Evolutionary conservation across 2,888 invertebrate genomes (phyloP), one percentile per base, ranked within the genome.

Genomic region (Hipparchia semele): DNA sequence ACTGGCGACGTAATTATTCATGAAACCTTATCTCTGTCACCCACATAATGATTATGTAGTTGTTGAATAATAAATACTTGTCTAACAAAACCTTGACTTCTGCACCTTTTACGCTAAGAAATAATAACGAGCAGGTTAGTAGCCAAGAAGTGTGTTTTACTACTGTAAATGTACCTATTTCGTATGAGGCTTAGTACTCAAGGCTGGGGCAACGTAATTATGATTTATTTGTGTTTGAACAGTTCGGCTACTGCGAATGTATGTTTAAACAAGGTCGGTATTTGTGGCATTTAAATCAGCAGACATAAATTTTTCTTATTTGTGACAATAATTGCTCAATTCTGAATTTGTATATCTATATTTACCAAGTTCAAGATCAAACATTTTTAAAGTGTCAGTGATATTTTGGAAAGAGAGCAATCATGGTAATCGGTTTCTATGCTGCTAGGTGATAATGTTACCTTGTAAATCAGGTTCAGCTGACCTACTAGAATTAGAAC

Each of bases 21-120:
- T 58, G 67, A 67, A 67, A 67, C 58, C 56, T 67, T 67, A 58
- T 67, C 58, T 67, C 56, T 46, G 67, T 67, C 65, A 65, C 56
- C 67, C 45, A 46, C 67, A 46, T 54, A 54, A 39, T 58, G 58
- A 65, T 65, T 65, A 65, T 53, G 65, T 53, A 58, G 58, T 46
- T 13, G 45, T 67, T 67, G 67, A 67, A 67, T 67, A 67, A 54
- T 23, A 54, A 23, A 61, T 46, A 46, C 23, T 51, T 46, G n/a
- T 46, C 33, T 58, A 49, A 45, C n/a, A 39, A 46, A 62, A 58
- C 75, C 72, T 73, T 75, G 73, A 73, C 68, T 62, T 73, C 23
- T 65, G 60, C 68, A 70, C 68, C 60, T 68, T 46, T 65, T 67
- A 67, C 13, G 9, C 56, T 56, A 6, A 9, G 49, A 39, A 49